phyloP scores from a whole-genome alignment of 2,113 vertebrate species.

The Columbina picui region DNA sequence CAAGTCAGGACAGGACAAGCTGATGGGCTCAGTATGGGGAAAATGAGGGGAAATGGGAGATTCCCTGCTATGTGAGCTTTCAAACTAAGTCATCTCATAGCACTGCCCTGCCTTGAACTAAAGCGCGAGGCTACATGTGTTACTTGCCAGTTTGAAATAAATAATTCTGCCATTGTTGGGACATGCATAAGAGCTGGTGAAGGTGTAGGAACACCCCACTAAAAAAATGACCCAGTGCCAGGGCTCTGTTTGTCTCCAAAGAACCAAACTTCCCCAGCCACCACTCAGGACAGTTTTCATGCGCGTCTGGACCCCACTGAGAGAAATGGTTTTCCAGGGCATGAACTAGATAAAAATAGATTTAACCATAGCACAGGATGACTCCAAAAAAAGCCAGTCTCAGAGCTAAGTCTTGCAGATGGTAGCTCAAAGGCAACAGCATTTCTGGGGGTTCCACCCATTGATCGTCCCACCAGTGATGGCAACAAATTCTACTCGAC shows the following conservation, averaged over 20 bases:
- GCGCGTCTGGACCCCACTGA: neutral
- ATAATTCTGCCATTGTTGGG: neutral
- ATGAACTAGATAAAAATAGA: neutral
- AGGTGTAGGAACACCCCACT: neutral
- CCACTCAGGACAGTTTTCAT: neutral
- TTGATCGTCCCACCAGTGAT: rapidly evolving
- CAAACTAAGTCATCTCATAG: neutral
- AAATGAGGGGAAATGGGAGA: neutral
- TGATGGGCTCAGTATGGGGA: neutral
- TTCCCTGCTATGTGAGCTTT: neutral
- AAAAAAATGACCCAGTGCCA: neutral
- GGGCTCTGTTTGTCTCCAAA: neutral
- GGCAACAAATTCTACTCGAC: neutral
- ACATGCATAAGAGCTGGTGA: neutral
- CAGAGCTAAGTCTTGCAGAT: neutral
- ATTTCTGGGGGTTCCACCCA: neutral
- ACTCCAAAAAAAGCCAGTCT: neutral
- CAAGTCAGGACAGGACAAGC: neutral
- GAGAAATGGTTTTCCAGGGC: neutral
- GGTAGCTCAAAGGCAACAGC: neutral
- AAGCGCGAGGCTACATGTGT: neutral
- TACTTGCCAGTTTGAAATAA: neutral
- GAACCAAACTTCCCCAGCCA: neutral
- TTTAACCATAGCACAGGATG: neutral
- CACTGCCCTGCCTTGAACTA: neutral